Base-by-base conservation (phyloP, 2,113 vertebrate species). In the Scophthalmus maximus region DNA sequence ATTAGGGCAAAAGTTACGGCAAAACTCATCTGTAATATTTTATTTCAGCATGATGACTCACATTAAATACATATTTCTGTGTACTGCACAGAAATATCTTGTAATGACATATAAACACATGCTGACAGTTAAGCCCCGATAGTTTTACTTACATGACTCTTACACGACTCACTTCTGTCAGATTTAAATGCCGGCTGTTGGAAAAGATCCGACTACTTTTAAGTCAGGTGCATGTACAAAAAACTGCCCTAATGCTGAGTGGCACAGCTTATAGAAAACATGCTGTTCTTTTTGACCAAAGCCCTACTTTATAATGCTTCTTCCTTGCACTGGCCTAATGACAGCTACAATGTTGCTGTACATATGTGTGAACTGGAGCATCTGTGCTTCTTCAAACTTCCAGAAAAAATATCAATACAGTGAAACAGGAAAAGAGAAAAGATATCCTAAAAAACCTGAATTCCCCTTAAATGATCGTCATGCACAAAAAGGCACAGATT, bases 41-140 rank as follows among this genome's bases (percentile, higher is more conserved):
- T 65, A 8, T 52, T 26, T 74, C 57, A 52, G 46, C 36, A 20
- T 51, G 65, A 79, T 55, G 60, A 68, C 63, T 47, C 29, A 55
- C 20, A 87, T 87, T 68, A 78, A 59, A 67, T 9, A 12, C 52
- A 59, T 6, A 40, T 42, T 56, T 74, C 15, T 46, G 8, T 79
- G 47, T 52, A 32, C 32, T 26, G 49, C 30, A 22, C 23, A 68
- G 38, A 75, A 72, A 57, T 55, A 49, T 68, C 56, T 47, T 72
- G 64, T 84, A 76, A 72, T 62, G 55, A 78, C 57, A 55, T 82
- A 64, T 74, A 79, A 83, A 79, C 76, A 65, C 75, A 57, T 17
- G 8, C 47, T 72, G 25, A 67, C 51, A 3, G 56, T 32, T 78
- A 76, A 81, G 55, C 74, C 78, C 30, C 23, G 42, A 44, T 40